Conservation (phyloP, 2,797 vertebrate genomes). For the Pogonophryne albipinna region DNA sequence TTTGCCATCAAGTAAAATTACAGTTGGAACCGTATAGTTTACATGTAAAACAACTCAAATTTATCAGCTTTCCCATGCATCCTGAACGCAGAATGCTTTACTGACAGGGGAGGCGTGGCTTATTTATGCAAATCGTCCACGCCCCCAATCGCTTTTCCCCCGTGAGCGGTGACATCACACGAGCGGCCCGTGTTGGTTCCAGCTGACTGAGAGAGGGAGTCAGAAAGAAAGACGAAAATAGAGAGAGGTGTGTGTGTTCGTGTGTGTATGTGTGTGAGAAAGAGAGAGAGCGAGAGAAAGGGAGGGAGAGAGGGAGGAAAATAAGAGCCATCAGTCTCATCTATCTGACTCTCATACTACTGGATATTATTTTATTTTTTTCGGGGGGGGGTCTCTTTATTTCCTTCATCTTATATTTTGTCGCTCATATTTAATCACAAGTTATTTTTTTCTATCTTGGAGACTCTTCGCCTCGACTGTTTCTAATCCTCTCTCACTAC, state of each 20-base stretch:
- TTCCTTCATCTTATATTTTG: conserved; percentile 56
- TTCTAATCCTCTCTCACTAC: conserved; percentile 60
- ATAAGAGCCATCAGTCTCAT: conserved; percentile 74
- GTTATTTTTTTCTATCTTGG: conserved; percentile 20
- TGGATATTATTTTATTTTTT: conserved; percentile 77
- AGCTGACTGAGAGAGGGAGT: conserved; percentile 82
- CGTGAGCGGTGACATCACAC: conserved; percentile 87
- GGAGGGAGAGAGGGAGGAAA: conserved; percentile 66
- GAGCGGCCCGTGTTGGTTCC: conserved; percentile 88
- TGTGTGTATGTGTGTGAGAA: conserved; percentile 55
- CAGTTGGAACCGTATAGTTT: background rate
- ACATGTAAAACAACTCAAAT: fast-evolving
- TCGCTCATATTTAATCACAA: conserved; percentile 46
- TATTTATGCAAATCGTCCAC: conserved; percentile 72
- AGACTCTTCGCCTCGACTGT: conserved; percentile 37
- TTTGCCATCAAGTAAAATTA: too few relatives aligned
- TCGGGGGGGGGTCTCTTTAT: conserved; percentile 61
- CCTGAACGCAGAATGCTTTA: conserved; percentile 40
- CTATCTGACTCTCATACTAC: conserved; percentile 65
- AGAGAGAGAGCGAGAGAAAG: conserved; percentile 45
- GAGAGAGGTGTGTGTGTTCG: conserved; percentile 46
- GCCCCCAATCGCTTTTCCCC: conserved; percentile 78
- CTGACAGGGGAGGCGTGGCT: conserved; percentile 19
- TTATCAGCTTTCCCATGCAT: background rate
- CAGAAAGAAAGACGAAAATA: conserved; percentile 61